Percentiles rank a stretch among this genome's conserved stretches.
phyloP scores from a whole-genome alignment of 1,140 invertebrate genomes.

The fruit fly (Drosophila melanogaster) region Release_6_plus_ISO1_MT NT_033777.3:25217001-25217500 shows the following conservation, averaged over 20 bases:
- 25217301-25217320: conserved; percentile 84
- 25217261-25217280: conserved; percentile 61
- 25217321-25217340: conserved; percentile 84
- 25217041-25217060: background rate
- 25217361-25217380: background rate
- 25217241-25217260: conserved; percentile 83
- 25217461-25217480: conserved; percentile 87
- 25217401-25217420: conserved; percentile 74
- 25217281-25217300: conserved; percentile 80
- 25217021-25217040: background rate
- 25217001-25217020: background rate
- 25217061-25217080: no score
- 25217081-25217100: background rate
- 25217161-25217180: background rate
- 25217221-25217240: conserved; percentile 78
- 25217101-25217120: background rate
- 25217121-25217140: background rate
- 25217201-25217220: conserved; percentile 71
- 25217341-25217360: background rate
- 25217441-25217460: conserved; percentile 85
- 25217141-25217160: background rate
- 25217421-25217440: conserved; percentile 69
- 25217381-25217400: conserved; percentile 56
- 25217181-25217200: no score
- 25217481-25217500: conserved; percentile 86